These are phyloP conservation scores for Ophraella communa DNA, from an alignment of 2,888 invertebrate species.

Conservation along the genomic window DNA sequence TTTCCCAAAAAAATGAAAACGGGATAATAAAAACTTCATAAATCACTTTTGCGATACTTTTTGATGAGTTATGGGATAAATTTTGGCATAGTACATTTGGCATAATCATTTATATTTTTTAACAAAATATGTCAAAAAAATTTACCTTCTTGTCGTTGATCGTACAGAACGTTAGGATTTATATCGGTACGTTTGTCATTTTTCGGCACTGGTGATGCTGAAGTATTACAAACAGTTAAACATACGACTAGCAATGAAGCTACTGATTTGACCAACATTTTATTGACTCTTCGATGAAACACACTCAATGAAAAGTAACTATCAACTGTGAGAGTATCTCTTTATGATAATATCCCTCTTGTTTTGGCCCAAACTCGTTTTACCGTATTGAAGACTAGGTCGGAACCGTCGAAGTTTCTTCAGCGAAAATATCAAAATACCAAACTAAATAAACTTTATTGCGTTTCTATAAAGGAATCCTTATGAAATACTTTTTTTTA, in stretches of 20 bases:
- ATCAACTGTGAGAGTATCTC: constrained; percentile 29
- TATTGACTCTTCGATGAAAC: constrained; percentile 11
- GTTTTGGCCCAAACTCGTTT: constrained; percentile 40
- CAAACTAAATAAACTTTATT: no score
- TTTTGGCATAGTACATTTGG: no score
- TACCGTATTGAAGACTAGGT: constrained; percentile 36
- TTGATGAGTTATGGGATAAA: no score
- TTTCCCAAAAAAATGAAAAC: no score
- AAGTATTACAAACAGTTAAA: constrained; percentile 37
- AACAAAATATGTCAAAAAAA: not conserved
- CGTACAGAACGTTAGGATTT: constrained; percentile 58
- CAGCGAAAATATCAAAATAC: not conserved
- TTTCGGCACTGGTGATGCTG: constrained; percentile 52
- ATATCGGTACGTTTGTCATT: constrained; percentile 16
- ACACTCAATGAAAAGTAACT: constrained; percentile 33
- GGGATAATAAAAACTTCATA: no score
- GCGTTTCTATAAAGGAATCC: no score
- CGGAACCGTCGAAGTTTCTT: not conserved
- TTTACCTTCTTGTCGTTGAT: constrained; percentile 77
- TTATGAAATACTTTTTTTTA: no score
- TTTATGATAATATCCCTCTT: constrained; percentile 20
- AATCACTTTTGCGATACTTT: no score
- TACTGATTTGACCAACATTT: constrained; percentile 27
- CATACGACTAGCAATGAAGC: constrained; percentile 13
- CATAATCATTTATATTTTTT: no score